Evolutionary conservation across 2,113 vertebrate genomes (phyloP), one percentile per base, ranked within the genome.

Genomic region (Meriones unguiculatus): DNA sequence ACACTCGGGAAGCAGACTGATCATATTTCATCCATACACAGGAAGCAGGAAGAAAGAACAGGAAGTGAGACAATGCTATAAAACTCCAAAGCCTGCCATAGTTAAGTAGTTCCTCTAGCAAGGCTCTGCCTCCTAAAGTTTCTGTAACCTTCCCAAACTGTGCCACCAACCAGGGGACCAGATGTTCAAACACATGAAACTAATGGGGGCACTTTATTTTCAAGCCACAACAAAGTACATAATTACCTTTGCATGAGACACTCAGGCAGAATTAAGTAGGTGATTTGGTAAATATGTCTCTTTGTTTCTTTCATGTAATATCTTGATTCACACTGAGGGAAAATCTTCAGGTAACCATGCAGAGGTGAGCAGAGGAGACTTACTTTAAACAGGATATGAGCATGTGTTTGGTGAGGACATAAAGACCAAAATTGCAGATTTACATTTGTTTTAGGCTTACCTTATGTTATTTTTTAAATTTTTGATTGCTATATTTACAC

Each of bases 241-340:
- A 62, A n/a, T 78, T 22, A 10, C 1, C 0, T 12, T 15, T 38
- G 0, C 0, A 3, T 46, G 22, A 54, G 28, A 86, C 57, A 24
- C 2, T 12, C 22, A 62, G 3, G 17, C 22, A 62, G 20, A 35
- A 62, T 59, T 82, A 38, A 82, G 12, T 82, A n/a, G 59, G 52
- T 59, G 38, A 65, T 94, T 85, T 11, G 1, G 50, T 14, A 5
- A 4, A n/a, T 32, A 35, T 15, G 2, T 69, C 13, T 30, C 17
- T 30, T n/a, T 3, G 2, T 64, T 95, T 12, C 94, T 17, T 32
- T 77, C 88, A 65, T 64, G 80, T 24, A 57, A 54, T 77, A 25
- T 12, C 14, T 92, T 75, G 4, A 17, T 8, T 73, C 73, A 62
- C 57, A 77, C 46, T 41, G 28, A 81, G 65, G 12, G 38, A 28